phyloP scores from a whole-genome alignment of 2,797 vertebrate species.

The Malacoraja senta region DNA sequence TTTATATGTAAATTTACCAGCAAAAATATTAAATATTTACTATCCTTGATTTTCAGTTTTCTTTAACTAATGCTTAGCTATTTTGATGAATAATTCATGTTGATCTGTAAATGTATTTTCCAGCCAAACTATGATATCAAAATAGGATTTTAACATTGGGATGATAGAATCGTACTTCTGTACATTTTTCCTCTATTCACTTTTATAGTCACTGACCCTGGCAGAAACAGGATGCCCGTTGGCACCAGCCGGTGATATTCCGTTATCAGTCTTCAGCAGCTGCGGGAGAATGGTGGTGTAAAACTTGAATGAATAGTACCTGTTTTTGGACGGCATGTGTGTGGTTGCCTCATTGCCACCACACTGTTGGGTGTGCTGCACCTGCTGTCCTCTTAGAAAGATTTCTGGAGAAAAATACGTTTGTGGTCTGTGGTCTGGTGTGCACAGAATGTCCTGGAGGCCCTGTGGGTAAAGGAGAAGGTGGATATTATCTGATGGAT shows the following conservation, averaged over 20 bases:
- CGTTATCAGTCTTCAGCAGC: neutral
- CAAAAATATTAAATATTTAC: neutral
- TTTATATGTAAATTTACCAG: neutral
- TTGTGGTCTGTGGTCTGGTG: no score
- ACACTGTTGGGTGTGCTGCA: no score
- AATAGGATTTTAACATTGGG: neutral
- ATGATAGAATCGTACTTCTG: neutral
- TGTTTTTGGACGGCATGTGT: no score
- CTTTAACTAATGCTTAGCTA: neutral
- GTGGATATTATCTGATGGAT: no score
- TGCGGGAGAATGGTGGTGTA: neutral
- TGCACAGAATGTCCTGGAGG: no score
- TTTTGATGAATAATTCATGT: constrained; percentile 6
- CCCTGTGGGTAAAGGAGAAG: no score
- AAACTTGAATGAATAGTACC: no score
- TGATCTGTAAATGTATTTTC: neutral
- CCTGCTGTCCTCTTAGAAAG: no score
- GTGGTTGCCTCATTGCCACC: no score
- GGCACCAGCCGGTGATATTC: neutral
- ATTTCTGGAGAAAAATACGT: no score
- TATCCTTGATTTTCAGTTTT: neutral
- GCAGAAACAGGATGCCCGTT: neutral
- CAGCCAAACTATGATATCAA: neutral
- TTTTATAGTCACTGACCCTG: neutral
- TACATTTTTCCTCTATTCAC: neutral